phyloP scores from a whole-genome alignment of 2,797 vertebrate genomes.

The Falco berigora region DNA sequence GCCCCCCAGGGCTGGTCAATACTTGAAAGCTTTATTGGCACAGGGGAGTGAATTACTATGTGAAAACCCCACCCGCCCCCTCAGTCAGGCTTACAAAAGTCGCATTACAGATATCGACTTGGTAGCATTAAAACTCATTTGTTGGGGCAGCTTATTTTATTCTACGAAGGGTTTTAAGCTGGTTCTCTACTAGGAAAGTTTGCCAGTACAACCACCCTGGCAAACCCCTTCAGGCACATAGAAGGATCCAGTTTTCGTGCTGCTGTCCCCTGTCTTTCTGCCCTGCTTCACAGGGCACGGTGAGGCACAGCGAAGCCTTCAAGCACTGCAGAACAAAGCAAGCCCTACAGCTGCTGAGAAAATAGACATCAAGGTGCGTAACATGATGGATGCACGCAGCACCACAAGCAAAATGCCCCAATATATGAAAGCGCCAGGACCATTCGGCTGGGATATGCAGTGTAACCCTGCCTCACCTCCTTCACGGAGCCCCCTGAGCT shows the following conservation, averaged over 20 bases:
- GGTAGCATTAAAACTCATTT: neutral
- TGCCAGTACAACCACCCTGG: neutral
- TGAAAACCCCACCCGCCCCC: neutral
- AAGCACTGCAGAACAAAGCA: accelerated
- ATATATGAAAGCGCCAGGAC: accelerated
- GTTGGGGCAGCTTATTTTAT: neutral
- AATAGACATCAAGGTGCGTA: accelerated
- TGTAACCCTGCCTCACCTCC: neutral
- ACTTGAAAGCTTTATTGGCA: neutral
- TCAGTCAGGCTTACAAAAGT: neutral
- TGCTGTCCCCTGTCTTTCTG: neutral
- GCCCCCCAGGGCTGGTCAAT: neutral
- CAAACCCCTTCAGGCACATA: neutral
- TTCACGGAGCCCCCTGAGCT: neutral
- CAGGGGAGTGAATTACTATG: neutral
- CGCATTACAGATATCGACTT: neutral
- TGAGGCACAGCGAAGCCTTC: neutral
- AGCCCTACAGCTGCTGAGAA: accelerated
- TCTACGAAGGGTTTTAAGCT: neutral
- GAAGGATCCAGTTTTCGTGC: neutral
- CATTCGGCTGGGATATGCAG: neutral
- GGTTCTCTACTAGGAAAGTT: neutral
- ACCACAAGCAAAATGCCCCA: accelerated
- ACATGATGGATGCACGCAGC: accelerated
- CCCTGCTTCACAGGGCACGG: neutral